phyloP scores from a whole-genome alignment of 2,797 vertebrate genomes.

The Trachops cirrhosus region DNA sequence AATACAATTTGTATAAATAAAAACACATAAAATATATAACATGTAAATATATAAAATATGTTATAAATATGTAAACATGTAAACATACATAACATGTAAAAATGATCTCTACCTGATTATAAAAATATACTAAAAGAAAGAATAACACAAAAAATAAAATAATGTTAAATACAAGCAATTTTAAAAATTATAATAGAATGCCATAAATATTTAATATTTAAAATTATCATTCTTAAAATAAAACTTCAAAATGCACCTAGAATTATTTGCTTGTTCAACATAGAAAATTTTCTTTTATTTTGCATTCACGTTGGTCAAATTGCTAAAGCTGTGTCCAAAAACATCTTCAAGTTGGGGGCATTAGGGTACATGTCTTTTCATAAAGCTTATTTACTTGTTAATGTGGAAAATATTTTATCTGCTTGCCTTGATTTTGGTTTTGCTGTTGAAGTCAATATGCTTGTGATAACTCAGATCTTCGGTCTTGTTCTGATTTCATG shows the following conservation, averaged over 20 bases:
- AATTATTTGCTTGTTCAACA: neutral
- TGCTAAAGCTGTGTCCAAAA: neutral
- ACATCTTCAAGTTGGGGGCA: neutral
- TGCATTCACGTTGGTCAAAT: neutral
- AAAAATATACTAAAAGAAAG: neutral
- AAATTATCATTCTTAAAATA: conserved; percentile 16
- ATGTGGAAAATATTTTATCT: conserved; percentile 21
- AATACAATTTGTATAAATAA: neutral
- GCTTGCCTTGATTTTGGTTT: neutral
- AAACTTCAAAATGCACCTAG: conserved; percentile 6
- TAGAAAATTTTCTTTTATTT: neutral
- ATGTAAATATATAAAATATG: neutral
- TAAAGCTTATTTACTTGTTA: neutral
- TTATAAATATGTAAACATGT: neutral
- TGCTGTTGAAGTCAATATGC: neutral
- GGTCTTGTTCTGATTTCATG: neutral
- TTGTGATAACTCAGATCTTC: conserved; percentile 9
- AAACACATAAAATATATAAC: neutral
- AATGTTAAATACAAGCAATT: neutral
- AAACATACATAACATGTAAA: neutral
- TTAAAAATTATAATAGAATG: neutral
- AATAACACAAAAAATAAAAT: neutral
- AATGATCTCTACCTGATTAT: neutral
- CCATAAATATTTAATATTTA: conserved; percentile 13
- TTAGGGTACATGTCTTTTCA: neutral